Conservation (phyloP, 2,888 invertebrate genomes). For the Campopleginae sp. region DNA sequence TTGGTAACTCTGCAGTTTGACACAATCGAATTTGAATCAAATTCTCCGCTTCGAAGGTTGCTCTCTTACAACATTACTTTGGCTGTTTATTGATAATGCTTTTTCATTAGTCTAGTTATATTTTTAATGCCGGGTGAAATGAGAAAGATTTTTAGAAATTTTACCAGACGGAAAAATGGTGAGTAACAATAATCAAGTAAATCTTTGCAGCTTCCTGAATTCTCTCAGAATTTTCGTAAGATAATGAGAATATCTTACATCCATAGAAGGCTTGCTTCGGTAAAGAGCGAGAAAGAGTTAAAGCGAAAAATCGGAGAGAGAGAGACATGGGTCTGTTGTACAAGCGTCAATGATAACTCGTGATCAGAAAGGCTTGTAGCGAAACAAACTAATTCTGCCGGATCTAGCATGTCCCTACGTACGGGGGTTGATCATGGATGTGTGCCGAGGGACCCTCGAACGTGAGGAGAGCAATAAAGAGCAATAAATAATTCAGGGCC, state of each 20-base stretch:
- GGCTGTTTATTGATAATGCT: conserved; percentile 10
- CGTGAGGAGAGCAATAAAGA: conserved; percentile 57
- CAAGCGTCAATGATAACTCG: conserved; percentile 39
- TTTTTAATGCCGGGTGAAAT: not conserved
- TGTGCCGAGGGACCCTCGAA: conserved; percentile 71
- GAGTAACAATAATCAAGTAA: conserved; percentile 68
- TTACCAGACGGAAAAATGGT: conserved; percentile 38
- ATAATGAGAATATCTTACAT: conserved; percentile 30
- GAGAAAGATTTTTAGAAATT: not conserved
- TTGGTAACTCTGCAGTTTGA: too few species aligned
- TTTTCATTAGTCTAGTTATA: conserved; percentile 20
- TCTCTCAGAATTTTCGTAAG: conserved; percentile 36
- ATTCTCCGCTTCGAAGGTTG: too few species aligned
- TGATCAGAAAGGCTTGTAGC: conserved; percentile 18
- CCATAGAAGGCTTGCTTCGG: conserved; percentile 26
- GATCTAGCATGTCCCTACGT: conserved; percentile 49
- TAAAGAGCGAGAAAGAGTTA: not conserved
- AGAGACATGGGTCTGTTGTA: not conserved
- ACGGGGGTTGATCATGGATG: conserved; percentile 70
- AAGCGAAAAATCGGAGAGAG: conserved; percentile 2
- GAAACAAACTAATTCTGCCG: conserved; percentile 28
- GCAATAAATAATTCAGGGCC: conserved; percentile 70
- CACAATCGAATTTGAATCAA: too few species aligned
- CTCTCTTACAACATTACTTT: conserved; percentile 1
- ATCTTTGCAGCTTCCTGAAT: conserved; percentile 70